Conservation (phyloP, 2,888 invertebrate genomes). For the Tipula vernalis region DNA sequence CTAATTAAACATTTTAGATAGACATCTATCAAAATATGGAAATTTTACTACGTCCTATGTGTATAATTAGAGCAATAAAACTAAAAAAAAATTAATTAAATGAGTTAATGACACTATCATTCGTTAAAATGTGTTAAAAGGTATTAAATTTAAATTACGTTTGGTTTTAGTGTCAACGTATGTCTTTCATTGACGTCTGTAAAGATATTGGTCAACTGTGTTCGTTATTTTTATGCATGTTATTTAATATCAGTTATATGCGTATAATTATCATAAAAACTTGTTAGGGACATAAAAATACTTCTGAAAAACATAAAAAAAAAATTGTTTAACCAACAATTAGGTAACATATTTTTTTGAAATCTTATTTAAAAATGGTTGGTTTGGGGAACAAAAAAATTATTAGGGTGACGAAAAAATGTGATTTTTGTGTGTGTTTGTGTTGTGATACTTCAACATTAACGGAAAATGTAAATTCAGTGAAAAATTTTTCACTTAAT, state of each 20-base stretch:
- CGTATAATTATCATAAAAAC: background rate
- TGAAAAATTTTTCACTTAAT: background rate
- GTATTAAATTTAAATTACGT: background rate
- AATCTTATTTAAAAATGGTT: background rate
- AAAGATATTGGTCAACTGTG: background rate
- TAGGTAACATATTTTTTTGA: background rate
- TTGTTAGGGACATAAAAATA: background rate
- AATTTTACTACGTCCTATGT: too few species aligned
- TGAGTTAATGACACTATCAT: too few species aligned
- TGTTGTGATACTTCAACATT: background rate
- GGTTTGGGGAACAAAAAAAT: background rate
- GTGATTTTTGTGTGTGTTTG: background rate
- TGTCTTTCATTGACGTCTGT: too few species aligned
- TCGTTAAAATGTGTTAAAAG: too few species aligned
- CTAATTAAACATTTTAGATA: too few species aligned
- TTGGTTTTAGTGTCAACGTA: too few species aligned
- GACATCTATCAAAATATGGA: too few species aligned
- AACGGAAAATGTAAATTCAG: background rate
- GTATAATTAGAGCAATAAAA: too few species aligned
- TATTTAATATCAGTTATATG: background rate
- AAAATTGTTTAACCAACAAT: background rate
- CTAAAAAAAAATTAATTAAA: too few species aligned
- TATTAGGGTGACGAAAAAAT: background rate
- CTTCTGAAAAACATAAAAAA: background rate
- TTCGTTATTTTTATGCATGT: background rate